Evolutionary conservation across 2,888 invertebrate genomes (phyloP).

Genomic region (Protula sp.): DNA sequence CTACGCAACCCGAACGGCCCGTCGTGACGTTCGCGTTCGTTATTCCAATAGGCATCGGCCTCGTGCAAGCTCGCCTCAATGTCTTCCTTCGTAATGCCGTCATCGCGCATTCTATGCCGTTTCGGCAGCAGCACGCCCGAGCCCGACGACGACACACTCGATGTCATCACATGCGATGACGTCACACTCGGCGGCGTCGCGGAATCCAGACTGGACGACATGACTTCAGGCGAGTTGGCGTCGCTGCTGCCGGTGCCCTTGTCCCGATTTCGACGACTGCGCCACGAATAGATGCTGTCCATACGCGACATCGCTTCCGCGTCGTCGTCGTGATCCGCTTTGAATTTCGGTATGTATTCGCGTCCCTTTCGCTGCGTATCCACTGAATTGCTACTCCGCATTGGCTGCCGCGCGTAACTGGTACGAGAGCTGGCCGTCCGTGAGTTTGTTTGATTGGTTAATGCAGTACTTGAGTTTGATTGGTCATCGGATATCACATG

Average conservation of each 20-base stretch:
- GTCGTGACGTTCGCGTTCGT: constrained; percentile 6
- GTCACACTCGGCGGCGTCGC: neutral
- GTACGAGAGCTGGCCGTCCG: neutral
- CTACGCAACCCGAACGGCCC: neutral
- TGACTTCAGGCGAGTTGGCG: too few relatives aligned
- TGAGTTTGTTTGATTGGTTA: neutral
- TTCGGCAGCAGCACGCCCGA: constrained; percentile 15
- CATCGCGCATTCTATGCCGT: constrained; percentile 15
- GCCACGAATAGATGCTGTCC: neutral
- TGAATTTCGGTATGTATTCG: neutral
- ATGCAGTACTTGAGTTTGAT: neutral
- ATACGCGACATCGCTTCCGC: neutral
- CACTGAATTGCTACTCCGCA: neutral
- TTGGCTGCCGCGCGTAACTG: neutral
- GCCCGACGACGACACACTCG: neutral
- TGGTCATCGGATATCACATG: too few relatives aligned
- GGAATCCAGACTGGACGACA: too few relatives aligned
- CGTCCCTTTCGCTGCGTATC: too few relatives aligned
- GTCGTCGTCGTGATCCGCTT: neutral
- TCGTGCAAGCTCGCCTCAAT: constrained; percentile 20
- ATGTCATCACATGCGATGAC: neutral
- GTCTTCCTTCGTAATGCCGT: constrained; percentile 16
- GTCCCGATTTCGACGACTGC: neutral
- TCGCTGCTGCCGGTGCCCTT: too few relatives aligned
- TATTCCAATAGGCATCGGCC: constrained; percentile 21